Base-by-base conservation (phyloP, 1,140 invertebrate species). In the Zaprionus camerounensis region DNA sequence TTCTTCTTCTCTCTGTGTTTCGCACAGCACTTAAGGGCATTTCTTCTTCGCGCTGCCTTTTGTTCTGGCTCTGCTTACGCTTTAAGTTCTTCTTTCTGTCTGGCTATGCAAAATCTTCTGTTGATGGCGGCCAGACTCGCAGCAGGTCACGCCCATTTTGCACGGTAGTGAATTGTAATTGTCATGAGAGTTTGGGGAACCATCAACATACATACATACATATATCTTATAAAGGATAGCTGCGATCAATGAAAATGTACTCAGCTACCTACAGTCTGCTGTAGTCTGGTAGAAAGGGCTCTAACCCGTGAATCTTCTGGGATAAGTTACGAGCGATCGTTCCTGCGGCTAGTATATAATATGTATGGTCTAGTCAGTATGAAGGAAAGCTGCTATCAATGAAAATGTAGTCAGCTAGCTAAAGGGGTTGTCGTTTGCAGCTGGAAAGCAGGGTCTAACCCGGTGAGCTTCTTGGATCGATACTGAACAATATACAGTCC, bases 31-130 rank as follows among this genome's bases (percentile, higher is more conserved):
- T 51, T 51, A 51, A 24, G 46, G 46, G 46, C 46, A 51, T 51
- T 51, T 51, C 20, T 22, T 46, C 41, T 46, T 46, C 41, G 46
- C 46, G 46, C 46, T 51, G 46, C 17, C 46, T 51, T 51, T 51
- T 31, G 78, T 76, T 64, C 61, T 74, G 76, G 78, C 80, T 64
- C 61, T 74, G 76, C 59, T 44, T 20, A 22, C 61, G 22, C 55
- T 44, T 36, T 17, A 46, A 51, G n/a, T 46, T 61, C 44, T 46
- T 64, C 15, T 38, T 49, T 9, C 28, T 38, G 28, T n/a, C 28
- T 44, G 15, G 75, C 57, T 71, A 84, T 76, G 81, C 64, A 70
- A 82, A 85, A 80, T 86, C 76, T 59, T 67, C 78, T 71, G 72
- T 68, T 78, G 49, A 46, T 46, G 41, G 41, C 41, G 41, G 41